Evolutionary conservation across 2,113 vertebrate species (phyloP).

Genomic region (Halichoeres trimaculatus): DNA sequence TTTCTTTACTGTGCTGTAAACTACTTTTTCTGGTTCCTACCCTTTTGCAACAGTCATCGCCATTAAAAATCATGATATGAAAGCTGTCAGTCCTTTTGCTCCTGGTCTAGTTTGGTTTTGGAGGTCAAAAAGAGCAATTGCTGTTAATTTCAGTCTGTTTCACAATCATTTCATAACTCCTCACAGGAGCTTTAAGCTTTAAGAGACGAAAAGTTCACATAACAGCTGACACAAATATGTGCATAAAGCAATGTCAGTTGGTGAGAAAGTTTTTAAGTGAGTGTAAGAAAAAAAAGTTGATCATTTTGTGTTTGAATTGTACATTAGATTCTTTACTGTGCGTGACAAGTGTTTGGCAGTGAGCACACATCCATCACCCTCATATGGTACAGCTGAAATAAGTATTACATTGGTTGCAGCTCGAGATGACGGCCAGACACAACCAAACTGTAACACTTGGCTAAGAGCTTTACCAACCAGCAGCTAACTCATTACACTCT

Average conservation of each 20-base stretch:
- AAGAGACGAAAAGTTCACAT: neutral
- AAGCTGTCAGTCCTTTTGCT: no score
- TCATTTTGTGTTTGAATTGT: neutral
- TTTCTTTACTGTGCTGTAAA: no score
- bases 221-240: neutral
- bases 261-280: no score
- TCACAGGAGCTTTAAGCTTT: neutral
- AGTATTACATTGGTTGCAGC: neutral
- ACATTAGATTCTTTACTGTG: neutral
- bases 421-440: constrained; percentile 21
- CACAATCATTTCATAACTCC: no score
- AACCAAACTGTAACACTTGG: neutral
- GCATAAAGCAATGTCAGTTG: neutral
- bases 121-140: no score
- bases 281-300: neutral
- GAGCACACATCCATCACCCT: constrained; percentile 45
- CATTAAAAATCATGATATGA: no score
- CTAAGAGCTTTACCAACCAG: neutral
- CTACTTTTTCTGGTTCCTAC: no score
- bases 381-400: constrained; percentile 47
- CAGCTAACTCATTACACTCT: neutral
- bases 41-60: no score
- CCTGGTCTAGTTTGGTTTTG: no score
- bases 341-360: no score
- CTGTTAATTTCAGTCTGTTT: no score